Evolutionary conservation across 2,888 invertebrate species (phyloP), one percentile per base, ranked within the genome.

Genomic region (Sarcophaga subvicina): DNA sequence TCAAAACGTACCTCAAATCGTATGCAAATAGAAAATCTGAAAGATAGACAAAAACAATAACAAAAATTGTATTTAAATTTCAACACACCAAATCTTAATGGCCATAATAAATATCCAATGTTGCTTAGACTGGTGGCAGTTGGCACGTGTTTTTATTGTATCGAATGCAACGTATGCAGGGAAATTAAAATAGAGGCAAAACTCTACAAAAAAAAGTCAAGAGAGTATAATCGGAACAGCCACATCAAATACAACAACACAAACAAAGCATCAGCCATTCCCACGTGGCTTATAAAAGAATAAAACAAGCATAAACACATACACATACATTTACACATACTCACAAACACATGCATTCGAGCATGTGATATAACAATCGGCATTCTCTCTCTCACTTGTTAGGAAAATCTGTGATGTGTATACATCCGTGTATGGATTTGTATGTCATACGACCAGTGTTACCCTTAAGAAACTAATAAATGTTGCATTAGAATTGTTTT

Each of bases 131-230:
- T 72, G 62, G 25, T 71, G 64, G 49, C 63, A 83, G 59, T 69
- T 83, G 79, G 78, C 83, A 80, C 84, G 80, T 84, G 80, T 70
- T 80, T 45, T 70, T 62, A 5, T 69, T 62, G 37, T 59, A 37
- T 45, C 63, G 47, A 54, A 37, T 59, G 63, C 67, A 69, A n/a
- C n/a, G 45, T 54, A 60, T 66, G 45, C 12, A 59, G 71, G 45
- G 63, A 71, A 78, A 60, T n/a, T 17, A 25, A 20, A 45, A 69
- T 25, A 8, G 4, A 8, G 17, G 37, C 4, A 2, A 54, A 54
- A 54, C 17, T 14, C 54, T 12, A 12, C 4, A 49, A 4, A 49
- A 49, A 49, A 49, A 49, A 37, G 37, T 37, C 37, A 37, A 37
- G 37, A 37, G 37, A 37, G 37, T 37, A 37, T 37, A 37, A 10